Base-by-base conservation (phyloP, 2,113 vertebrate genomes). In the Silurus asotus region DNA sequence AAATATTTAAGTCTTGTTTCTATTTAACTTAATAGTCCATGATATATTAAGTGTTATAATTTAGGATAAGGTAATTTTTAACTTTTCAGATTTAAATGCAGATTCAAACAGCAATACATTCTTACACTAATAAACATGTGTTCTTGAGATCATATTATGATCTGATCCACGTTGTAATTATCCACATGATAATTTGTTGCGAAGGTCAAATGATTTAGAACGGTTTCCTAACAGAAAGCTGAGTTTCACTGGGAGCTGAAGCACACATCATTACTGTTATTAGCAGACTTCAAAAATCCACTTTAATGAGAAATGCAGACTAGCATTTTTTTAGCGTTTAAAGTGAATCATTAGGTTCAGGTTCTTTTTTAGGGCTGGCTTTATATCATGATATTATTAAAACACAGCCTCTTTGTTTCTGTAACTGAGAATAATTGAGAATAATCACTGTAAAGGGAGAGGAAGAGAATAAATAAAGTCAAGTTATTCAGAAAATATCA, bases 221-320 rank as follows among this genome's bases (percentile, higher is more conserved):
- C 8, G 8, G 15, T 61, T 80, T 25, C 28, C 64, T 81, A 49
- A 75, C 76, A 82, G 84, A 23, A 37, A 76, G 7, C 19, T 55
- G 6, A 8, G 81, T 28, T 70, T 86, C 72, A 37, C 53, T n/a
- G 86, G 88, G 86, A 86, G 76, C 80, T 72, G 61, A 69, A 75
- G 49, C 11, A 28, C 70, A 64, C 74, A 56, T 81, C 78, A 67
- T 84, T 89, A 78, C 69, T 87, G 65, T 81, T 77, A 89, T 90
- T 85, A 82, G 84, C 74, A 81, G 84, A 84, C 64, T 72, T 87
- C 74, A 82, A 90, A 55, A 77, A 56, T 77, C 76, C 53, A 20
- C 62, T 72, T 83, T 90, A 88, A 84, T 88, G 76, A 87, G 88
- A 89, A 85, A 88, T 85, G 87, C 61, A 87, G 80, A 90, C 83